Evolutionary conservation across 2,113 vertebrate species (phyloP).

Genomic region (Nothocercus nigrocapillus): DNA sequence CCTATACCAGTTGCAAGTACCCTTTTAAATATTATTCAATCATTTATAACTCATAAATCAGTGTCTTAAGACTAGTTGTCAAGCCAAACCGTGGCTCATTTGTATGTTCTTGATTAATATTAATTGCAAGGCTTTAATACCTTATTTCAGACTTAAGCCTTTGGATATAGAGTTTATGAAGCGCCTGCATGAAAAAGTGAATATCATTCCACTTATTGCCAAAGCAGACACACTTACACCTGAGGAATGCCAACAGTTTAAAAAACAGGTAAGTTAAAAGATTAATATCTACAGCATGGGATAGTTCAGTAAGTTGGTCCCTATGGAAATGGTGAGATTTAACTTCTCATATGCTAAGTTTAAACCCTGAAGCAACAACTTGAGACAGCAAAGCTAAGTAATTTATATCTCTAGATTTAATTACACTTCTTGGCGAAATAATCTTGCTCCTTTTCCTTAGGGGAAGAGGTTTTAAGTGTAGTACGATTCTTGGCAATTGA

Average conservation of each 20-base stretch:
- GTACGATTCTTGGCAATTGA: slow-evolving; percentile 38
- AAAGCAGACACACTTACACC: slow-evolving; percentile 99
- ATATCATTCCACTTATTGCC: slow-evolving; percentile 99
- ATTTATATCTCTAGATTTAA: slow-evolving; percentile 55
- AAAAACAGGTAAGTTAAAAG: slow-evolving; percentile 91
- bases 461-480: slow-evolving; percentile 27
- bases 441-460: slow-evolving; percentile 31
- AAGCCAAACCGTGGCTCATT: not conserved
- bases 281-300: not conserved
- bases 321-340: not conserved
- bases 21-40: not conserved
- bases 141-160: slow-evolving; percentile 91
- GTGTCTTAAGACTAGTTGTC: not conserved
- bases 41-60: not conserved
- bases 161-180: slow-evolving; percentile 99
- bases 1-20: not conserved
- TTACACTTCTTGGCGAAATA: slow-evolving; percentile 56
- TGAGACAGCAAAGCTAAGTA: slow-evolving; percentile 38
- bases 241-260: slow-evolving; percentile 98
- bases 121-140: not conserved
- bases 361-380: slow-evolving; percentile 40
- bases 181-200: slow-evolving; percentile 98
- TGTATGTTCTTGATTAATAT: not conserved
- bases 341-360: not conserved
- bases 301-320: not conserved